Evolutionary conservation across 2,113 vertebrate genomes (phyloP).

Genomic region (Calypte anna): DNA sequence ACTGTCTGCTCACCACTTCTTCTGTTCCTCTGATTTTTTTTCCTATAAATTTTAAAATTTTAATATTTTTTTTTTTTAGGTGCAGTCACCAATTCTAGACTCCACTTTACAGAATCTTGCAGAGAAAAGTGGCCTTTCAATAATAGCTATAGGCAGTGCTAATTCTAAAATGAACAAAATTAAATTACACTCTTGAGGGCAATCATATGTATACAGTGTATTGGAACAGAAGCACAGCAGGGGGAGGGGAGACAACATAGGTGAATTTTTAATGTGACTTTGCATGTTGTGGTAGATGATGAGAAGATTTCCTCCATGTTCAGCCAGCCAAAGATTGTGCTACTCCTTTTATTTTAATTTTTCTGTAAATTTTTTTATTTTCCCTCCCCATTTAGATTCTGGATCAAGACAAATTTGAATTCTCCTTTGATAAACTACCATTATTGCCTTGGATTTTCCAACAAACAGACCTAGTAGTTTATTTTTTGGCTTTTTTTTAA

Average conservation of each 20-base stretch:
- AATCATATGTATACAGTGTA: slow-evolving; percentile 43
- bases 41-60: not conserved
- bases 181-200: slow-evolving; percentile 55
- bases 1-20: not conserved
- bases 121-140: slow-evolving; percentile 66
- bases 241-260: slow-evolving; percentile 35
- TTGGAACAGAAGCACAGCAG: slow-evolving; percentile 12
- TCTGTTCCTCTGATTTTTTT: not conserved
- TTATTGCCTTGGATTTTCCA: not conserved
- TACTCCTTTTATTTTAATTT: not conserved
- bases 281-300: slow-evolving; percentile 22
- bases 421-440: not conserved
- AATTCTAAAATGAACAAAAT: slow-evolving; percentile 71
- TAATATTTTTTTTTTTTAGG: not conserved
- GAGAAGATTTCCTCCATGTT: not conserved
- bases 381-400: not conserved
- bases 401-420: slow-evolving; percentile 41
- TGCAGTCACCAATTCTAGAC: not conserved
- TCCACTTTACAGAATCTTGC: slow-evolving; percentile 60
- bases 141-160: slow-evolving; percentile 48
- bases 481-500: not conserved
- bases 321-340: not conserved
- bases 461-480: not conserved
- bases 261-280: slow-evolving; percentile 55
- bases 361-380: not conserved